A percentile compares a stretch with the other conserved stretches of the same genome.
phyloP scores from a whole-genome alignment of 1,140 invertebrate species.

The Mamestra configurata region DNA sequence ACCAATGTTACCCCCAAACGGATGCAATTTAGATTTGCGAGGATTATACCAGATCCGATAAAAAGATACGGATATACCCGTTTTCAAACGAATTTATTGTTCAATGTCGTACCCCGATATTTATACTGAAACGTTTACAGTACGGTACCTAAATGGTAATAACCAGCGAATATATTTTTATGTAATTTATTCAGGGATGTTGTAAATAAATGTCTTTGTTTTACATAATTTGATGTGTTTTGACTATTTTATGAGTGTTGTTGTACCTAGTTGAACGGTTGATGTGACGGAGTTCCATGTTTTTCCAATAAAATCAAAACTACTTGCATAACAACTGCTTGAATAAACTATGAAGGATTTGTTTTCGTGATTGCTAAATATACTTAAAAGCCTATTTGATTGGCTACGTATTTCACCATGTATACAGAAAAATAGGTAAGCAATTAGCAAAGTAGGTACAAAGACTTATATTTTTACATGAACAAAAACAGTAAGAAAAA shows the following conservation, averaged over 20 bases:
- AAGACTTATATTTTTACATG: too few relatives aligned
- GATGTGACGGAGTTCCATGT: neutral
- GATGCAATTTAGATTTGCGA: conserved; percentile 46
- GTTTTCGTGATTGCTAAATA: too few relatives aligned
- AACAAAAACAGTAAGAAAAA: too few relatives aligned
- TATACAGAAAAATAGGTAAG: too few relatives aligned
- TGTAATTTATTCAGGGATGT: conserved; percentile 44
- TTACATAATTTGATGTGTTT: conserved; percentile 49
- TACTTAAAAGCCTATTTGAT: too few relatives aligned
- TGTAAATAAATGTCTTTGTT: conserved; percentile 51
- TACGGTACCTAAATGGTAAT: conserved; percentile 29
- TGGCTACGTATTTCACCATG: too few relatives aligned
- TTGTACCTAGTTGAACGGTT: neutral
- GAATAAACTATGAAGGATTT: neutral
- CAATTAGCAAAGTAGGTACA: too few relatives aligned
- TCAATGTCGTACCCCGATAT: conserved; percentile 11
- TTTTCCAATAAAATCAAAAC: neutral
- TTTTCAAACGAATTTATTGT: conserved; percentile 46
- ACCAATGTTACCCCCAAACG: conserved; percentile 38
- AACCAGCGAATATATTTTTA: conserved; percentile 39
- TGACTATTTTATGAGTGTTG: conserved; percentile 38
- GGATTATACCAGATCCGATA: conserved; percentile 43
- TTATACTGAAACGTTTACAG: conserved; percentile 12
- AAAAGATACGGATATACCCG: conserved; percentile 30
- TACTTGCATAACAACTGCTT: conserved; percentile 1